Evolutionary conservation across 2,888 invertebrate genomes (phyloP), one percentile per base, ranked within the genome.

Genomic region (Rapana venosa): DNA sequence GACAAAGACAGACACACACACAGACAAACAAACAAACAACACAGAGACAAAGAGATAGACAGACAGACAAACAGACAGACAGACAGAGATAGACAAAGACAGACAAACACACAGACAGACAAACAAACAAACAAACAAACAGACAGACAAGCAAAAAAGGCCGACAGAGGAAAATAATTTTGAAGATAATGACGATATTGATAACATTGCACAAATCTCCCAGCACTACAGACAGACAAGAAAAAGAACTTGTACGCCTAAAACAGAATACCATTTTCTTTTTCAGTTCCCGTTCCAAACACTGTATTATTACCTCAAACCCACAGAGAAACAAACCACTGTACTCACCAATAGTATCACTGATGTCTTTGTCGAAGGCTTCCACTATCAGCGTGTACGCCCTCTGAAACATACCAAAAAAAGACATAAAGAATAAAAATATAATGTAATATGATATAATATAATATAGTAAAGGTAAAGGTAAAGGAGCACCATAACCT

Each of bases 321-420:
- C n/a, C n/a, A n/a, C n/a, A n/a, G n/a, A n/a, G n/a, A 81, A 30
- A 81, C 6, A 32, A 13, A 35, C n/a, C n/a, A 20, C 13, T 47
- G 47, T 47, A 35, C 89, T 88, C n/a, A 89, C 89, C 89, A 30
- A 85, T 74, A 30, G n/a, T 26, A 13, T 89, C 89, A 22, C 70
- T 89, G 26, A 61, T 91, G 47, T 92, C 97, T 96, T 98, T 97
- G 97, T 98, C 98, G 97, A 98, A 97, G 92, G 98, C 98, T 97
- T 98, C 98, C 94, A 98, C 97, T 95, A 98, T 98, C 95, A 98
- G 97, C 94, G 98, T 98, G 97, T 98, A 98, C 94, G 98, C 98
- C 96, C 98, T 98, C 98, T 98, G 98, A 94, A 96, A 96, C 74
- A 84, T 91, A 88, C 30, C 36, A n/a, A 30, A 79, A 30, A 56